Evolutionary conservation across 2,113 vertebrate species (phyloP).

Genomic region (Gymnobelideus leadbeateri): DNA sequence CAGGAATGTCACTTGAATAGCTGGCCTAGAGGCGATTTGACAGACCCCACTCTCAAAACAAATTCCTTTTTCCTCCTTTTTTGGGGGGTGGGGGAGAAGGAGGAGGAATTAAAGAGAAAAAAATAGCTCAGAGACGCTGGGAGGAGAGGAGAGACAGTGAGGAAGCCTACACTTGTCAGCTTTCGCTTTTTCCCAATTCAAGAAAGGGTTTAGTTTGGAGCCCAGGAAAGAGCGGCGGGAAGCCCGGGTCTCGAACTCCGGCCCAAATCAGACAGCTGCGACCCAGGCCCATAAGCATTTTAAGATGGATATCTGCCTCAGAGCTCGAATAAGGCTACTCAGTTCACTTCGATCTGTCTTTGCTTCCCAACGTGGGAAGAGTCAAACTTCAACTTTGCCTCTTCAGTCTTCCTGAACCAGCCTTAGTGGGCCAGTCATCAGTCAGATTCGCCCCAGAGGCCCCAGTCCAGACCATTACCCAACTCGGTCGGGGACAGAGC

Average conservation of each 20-base stretch:
- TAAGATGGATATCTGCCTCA: background rate
- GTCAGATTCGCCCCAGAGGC: background rate
- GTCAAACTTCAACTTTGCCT: background rate
- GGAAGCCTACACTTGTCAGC: background rate
- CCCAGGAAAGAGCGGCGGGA: background rate
- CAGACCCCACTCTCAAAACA: slow-evolving; percentile 60
- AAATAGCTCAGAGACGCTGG: background rate
- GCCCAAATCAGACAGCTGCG: background rate
- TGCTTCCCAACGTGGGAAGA: background rate
- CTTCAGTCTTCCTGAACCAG: background rate
- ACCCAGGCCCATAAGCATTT: background rate
- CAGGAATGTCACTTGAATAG: slow-evolving; percentile 79
- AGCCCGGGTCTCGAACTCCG: background rate
- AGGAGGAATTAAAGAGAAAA: background rate
- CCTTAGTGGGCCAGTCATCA: background rate
- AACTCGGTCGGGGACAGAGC: background rate
- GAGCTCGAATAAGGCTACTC: background rate
- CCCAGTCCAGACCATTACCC: background rate
- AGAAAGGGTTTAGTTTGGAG: background rate
- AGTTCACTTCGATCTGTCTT: background rate
- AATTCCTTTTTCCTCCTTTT: slow-evolving; percentile 60
- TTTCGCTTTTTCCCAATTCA: background rate
- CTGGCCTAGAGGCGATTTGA: slow-evolving; percentile 74
- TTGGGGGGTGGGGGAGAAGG: background rate
- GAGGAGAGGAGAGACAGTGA: background rate